A percentile compares a stretch with the other conserved stretches of the same genome.
Evolutionary conservation across 2,888 invertebrate genomes (phyloP).

Genomic region (Exocentrus adspersus): DNA sequence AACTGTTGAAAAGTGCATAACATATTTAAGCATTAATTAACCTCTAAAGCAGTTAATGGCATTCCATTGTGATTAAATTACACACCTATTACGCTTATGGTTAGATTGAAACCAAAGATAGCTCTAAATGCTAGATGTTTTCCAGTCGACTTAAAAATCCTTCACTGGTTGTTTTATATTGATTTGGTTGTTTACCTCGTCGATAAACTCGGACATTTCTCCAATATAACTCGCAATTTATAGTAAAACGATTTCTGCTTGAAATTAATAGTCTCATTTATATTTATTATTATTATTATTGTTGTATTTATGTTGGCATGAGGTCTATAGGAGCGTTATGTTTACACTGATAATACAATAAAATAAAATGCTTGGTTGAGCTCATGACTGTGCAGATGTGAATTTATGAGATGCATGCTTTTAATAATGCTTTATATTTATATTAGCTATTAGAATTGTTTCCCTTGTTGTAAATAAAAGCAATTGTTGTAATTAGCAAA

Average conservation of each 20-base stretch:
- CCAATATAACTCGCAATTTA: slow-evolving; percentile 19
- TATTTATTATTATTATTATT: slow-evolving; percentile 23
- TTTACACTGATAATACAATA: slow-evolving; percentile 3
- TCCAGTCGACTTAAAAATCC: slow-evolving; percentile 2
- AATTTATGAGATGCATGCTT: neutral
- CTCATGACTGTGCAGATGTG: neutral
- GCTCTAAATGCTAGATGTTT: neutral
- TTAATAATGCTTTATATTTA: no score
- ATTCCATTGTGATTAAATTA: neutral
- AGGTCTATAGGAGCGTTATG: slow-evolving; percentile 15
- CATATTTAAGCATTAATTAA: neutral
- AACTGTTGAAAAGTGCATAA: neutral
- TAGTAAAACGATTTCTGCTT: slow-evolving; percentile 13
- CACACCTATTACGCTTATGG: neutral
- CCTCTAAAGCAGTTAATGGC: neutral
- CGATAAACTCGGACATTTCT: slow-evolving; percentile 6
- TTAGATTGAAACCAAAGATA: slow-evolving; percentile 15
- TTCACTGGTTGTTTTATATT: slow-evolving; percentile 8
- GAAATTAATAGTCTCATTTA: slow-evolving; percentile 14
- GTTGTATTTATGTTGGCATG: slow-evolving; percentile 5
- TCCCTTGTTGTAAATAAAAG: no score
- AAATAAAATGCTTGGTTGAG: neutral
- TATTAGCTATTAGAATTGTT: no score
- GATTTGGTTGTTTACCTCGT: slow-evolving; percentile 4
- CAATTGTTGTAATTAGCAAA: no score